Evolutionary conservation across 2,888 invertebrate species (phyloP), one percentile per base, ranked within the genome.

Genomic region (Morpho achilles): DNA sequence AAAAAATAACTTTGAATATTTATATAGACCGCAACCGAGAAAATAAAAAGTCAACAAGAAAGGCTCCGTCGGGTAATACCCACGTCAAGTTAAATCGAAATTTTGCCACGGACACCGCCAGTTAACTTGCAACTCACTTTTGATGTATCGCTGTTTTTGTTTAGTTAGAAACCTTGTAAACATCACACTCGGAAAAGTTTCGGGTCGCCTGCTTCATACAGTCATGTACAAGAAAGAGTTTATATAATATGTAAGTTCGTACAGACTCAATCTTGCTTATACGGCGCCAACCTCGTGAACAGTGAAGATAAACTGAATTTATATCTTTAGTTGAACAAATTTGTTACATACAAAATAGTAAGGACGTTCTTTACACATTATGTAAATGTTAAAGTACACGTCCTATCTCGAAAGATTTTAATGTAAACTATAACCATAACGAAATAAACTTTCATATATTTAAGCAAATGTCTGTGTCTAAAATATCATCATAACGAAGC

Each of bases 91-190:
- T 79, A 76, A 80, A 82, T 78, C 77, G 76, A 80, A 84, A 82
- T 83, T 79, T 76, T 73, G 71, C 67, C 71, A 70, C 76, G 77
- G 79, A 77, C 77, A 77, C 73, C 76, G 73, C 73, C 80, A 77
- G 82, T 85, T 82, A 81, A 84, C 82, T 86, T 82, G 78, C 81
- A 84, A 86, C 81, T 86, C 79, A 82, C 83, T 88, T 87, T 86
- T 87, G 87, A 87, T 87, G 79, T 87, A 87, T 86, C 78, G 84
- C 78, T 85, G 84, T 87, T 88, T 86, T 84, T 83, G 79, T 77
- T 74, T 75, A 84, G 79, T 85, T 78, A 69, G 72, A 75, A 73
- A 74, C 77, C 79, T 79, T 84, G 79, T 83, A 82, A 87, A 84
- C 81, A 84, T 80, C 70, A 72, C 71, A 71, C 70, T 74, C 71